Percentiles rank a stretch among this genome's conserved stretches.
These are phyloP conservation scores for Oeneis ivallda DNA, from an alignment of 2,888 invertebrate species.

Conservation along the genomic window DNA sequence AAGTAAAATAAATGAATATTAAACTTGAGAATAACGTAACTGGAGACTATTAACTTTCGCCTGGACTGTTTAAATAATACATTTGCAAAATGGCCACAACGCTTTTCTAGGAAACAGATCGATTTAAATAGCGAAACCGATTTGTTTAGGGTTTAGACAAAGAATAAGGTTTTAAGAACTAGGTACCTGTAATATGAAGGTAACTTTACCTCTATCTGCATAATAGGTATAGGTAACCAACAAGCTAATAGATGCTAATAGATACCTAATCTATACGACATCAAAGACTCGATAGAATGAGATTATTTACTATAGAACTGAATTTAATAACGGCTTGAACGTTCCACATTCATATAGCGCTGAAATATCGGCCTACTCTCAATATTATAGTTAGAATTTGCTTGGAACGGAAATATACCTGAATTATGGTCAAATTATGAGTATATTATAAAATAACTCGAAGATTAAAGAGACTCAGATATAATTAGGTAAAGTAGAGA, in stretches of 20 bases:
- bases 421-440: neutral
- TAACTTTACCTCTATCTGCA: neutral
- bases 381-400: neutral
- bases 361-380: neutral
- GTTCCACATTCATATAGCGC: too few species aligned
- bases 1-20: too few species aligned
- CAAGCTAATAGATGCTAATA: too few species aligned
- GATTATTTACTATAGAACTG: neutral
- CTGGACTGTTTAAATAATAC: slow-evolving; percentile 54
- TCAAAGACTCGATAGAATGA: neutral
- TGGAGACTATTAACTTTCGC: too few species aligned
- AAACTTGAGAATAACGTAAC: neutral
- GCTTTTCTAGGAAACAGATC: slow-evolving; percentile 26
- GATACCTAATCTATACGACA: neutral
- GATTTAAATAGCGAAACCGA: slow-evolving; percentile 26
- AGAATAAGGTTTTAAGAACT: neutral
- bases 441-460: too few species aligned
- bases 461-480: too few species aligned
- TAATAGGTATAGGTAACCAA: too few species aligned
- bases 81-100: slow-evolving; percentile 51
- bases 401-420: neutral
- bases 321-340: too few species aligned
- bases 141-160: slow-evolving; percentile 20
- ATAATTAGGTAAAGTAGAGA: too few species aligned
- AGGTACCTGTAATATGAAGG: neutral